Percentiles rank a stretch among this genome's conserved stretches.
Evolutionary conservation across 2,113 vertebrate genomes (phyloP).

Genomic region (Calidris pygmaea): DNA sequence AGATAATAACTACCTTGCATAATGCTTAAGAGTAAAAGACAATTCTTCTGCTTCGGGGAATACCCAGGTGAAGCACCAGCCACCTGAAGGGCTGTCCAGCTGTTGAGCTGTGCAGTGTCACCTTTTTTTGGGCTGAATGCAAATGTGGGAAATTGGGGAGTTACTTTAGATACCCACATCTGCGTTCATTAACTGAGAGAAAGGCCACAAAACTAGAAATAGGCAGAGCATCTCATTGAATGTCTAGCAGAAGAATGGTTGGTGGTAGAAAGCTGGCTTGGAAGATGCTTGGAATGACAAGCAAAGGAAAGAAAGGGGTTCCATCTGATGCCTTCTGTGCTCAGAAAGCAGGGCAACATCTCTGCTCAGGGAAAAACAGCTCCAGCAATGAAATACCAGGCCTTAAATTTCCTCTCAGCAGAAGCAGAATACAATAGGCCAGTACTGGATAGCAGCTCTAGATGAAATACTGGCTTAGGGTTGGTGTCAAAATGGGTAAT

Average conservation of each 20-base stretch:
- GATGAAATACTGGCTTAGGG: not conserved
- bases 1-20: not conserved
- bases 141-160: accelerated
- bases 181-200: not conserved
- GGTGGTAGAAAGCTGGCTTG: not conserved
- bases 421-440: not conserved
- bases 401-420: not conserved
- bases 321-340: not conserved
- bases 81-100: not conserved
- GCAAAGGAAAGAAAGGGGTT: not conserved
- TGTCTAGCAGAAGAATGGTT: not conserved
- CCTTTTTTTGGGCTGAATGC: accelerated
- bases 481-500: not conserved
- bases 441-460: not conserved
- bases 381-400: not conserved
- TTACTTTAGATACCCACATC: not conserved
- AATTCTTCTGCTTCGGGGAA: not conserved
- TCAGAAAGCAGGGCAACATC: not conserved
- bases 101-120: not conserved
- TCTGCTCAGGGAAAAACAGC: not conserved
- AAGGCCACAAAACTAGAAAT: not conserved
- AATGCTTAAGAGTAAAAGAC: not conserved
- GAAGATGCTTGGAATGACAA: not conserved
- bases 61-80: not conserved
- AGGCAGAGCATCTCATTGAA: not conserved